phyloP scores from a whole-genome alignment of 2,113 vertebrate genomes.

The Fregetta grallaria region DNA sequence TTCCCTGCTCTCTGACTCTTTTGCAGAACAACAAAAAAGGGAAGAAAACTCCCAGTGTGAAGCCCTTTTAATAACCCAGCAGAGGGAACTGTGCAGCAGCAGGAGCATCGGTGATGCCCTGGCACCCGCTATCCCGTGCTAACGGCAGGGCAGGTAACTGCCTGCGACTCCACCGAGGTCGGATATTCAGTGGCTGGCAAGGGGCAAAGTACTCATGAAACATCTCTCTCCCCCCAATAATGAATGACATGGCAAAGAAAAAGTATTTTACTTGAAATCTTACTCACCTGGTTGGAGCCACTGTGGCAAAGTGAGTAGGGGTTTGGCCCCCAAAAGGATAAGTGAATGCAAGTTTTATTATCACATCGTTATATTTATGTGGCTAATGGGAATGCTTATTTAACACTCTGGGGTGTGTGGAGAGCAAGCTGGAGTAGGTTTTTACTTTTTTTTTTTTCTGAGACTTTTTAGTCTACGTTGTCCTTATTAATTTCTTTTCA shows the following conservation, averaged over 20 bases:
- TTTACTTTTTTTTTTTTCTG: background rate
- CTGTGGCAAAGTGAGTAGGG: background rate
- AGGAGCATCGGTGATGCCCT: background rate
- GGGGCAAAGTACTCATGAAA: background rate
- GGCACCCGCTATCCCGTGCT: background rate
- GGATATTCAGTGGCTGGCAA: background rate
- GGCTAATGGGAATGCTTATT: constrained; percentile 1
- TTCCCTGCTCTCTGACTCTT: background rate
- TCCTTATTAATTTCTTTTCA: constrained; percentile 58
- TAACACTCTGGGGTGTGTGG: background rate
- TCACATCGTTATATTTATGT: background rate
- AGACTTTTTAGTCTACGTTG: background rate
- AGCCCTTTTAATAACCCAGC: background rate
- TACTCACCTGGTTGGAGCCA: background rate
- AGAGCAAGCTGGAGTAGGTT: background rate
- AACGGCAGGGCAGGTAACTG: background rate
- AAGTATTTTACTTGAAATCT: background rate
- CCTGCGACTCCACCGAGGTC: background rate
- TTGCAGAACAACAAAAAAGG: background rate
- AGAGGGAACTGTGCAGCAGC: background rate
- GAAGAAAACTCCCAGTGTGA: background rate
- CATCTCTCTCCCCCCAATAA: background rate
- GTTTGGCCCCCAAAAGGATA: background rate
- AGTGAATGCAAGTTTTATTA: background rate
- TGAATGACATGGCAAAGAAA: background rate